phyloP scores from a whole-genome alignment of 2,888 invertebrate genomes.

The Drosophila helvetica region DNA sequence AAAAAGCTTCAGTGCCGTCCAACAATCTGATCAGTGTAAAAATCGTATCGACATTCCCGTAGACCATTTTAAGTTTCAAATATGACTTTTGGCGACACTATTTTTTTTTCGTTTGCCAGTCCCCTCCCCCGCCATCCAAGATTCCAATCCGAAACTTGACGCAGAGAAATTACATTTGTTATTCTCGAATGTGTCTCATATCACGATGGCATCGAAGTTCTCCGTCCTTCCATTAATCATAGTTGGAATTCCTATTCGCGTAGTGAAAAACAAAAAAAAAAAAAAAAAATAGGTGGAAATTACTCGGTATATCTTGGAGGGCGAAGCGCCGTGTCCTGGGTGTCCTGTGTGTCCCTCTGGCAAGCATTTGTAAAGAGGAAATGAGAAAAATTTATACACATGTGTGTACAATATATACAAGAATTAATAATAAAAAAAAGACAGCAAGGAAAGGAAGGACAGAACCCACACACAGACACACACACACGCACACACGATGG shows the following conservation, averaged over 20 bases:
- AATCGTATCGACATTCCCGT: too few relatives aligned
- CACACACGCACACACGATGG: conserved; percentile 27
- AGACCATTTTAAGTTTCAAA: too few relatives aligned
- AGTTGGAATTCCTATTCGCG: conserved; percentile 12
- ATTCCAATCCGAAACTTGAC: neutral
- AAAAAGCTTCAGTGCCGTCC: too few relatives aligned
- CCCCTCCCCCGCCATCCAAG: neutral
- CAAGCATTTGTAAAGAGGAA: conserved; percentile 40
- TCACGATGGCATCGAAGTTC: conserved; percentile 28
- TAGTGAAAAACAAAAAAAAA: neutral
- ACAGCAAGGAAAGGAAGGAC: conserved; percentile 29
- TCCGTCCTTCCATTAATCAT: conserved; percentile 33
- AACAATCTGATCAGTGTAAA: too few relatives aligned
- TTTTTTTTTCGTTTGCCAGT: neutral
- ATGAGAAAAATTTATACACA: conserved; percentile 33
- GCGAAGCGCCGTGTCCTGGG: neutral
- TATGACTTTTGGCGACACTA: neutral
- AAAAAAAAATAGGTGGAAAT: conserved; percentile 21
- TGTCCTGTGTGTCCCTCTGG: conserved; percentile 19
- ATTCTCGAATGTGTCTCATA: conserved; percentile 9
- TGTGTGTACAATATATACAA: conserved; percentile 26
- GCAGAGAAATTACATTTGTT: neutral
- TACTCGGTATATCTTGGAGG: conserved; percentile 32
- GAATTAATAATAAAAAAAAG: conserved; percentile 45
- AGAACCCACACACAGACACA: conserved; percentile 13